Percentiles rank a stretch among this genome's conserved stretches.
These are phyloP conservation scores for Latrodectus elegans DNA, from an alignment of 2,888 invertebrate genomes.

Conservation along the genomic window DNA sequence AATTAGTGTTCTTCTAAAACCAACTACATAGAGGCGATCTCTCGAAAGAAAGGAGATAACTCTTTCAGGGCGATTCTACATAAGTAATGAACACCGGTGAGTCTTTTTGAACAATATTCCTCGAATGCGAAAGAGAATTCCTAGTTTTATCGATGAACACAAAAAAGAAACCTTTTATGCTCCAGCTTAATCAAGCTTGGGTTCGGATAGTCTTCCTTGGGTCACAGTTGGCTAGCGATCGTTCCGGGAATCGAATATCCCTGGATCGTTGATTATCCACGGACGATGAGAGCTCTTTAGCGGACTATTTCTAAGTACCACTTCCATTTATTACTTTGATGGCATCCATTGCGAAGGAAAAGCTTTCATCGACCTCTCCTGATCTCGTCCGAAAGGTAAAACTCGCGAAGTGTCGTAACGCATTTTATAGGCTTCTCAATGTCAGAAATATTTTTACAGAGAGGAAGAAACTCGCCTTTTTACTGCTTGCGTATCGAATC, in stretches of 20 bases:
- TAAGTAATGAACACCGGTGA: neutral
- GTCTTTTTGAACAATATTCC: neutral
- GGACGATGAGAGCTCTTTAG: neutral
- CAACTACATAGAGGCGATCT: slow-evolving; percentile 40
- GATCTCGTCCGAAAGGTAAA: neutral
- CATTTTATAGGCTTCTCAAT: neutral
- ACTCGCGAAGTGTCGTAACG: neutral
- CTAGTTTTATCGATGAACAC: neutral
- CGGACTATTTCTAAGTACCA: slow-evolving; percentile 27
- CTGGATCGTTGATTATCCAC: slow-evolving; percentile 51
- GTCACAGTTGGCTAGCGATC: slow-evolving; percentile 58
- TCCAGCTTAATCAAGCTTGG: slow-evolving; percentile 46
- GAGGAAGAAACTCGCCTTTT: neutral
- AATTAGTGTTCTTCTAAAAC: slow-evolving; percentile 43
- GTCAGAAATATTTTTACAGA: neutral
- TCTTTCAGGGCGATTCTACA: slow-evolving; percentile 29
- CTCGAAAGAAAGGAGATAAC: slow-evolving; percentile 15
- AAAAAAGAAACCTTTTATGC: slow-evolving; percentile 15
- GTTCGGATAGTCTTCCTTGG: slow-evolving; percentile 31
- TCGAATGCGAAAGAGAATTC: neutral
- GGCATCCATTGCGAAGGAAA: slow-evolving; percentile 12
- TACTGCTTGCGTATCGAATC: neutral
- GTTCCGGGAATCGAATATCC: slow-evolving; percentile 41
- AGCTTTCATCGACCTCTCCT: neutral
- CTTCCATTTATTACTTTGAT: slow-evolving; percentile 55